A percentile compares a stretch with the other conserved stretches of the same genome.
phyloP scores from a whole-genome alignment of 2,113 vertebrate genomes.

The Eira barbara region DNA sequence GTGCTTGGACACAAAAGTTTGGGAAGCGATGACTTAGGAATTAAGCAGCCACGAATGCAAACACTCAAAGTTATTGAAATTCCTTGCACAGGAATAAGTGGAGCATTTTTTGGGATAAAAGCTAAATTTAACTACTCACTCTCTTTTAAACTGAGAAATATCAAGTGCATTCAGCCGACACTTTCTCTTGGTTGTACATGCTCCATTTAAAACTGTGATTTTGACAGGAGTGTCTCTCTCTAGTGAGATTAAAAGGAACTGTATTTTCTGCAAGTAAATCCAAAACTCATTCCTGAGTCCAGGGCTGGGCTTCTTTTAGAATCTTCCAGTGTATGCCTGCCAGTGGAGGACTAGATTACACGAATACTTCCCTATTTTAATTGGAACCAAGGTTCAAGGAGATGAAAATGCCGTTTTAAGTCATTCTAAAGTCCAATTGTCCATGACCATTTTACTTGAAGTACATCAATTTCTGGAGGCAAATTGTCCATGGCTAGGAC shows the following conservation, averaged over 20 bases:
- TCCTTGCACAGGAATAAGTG: background rate
- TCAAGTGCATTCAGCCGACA: background rate
- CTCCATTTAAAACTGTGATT: constrained; percentile 31
- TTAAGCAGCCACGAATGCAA: background rate
- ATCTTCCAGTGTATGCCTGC: background rate
- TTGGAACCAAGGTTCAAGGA: background rate
- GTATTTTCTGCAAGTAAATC: constrained; percentile 22
- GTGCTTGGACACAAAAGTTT: background rate
- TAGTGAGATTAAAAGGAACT: background rate
- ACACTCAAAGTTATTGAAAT: background rate
- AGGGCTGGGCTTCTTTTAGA: background rate
- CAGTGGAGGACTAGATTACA: background rate
- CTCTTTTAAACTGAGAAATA: constrained; percentile 40
- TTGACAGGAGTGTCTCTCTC: constrained; percentile 11
- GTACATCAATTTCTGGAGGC: background rate
- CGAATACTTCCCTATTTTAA: background rate
- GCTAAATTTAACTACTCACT: constrained; percentile 28
- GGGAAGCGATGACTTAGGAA: background rate
- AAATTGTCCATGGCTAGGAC: background rate
- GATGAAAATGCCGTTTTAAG: background rate
- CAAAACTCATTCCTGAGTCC: constrained; percentile 1
- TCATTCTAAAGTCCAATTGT: background rate
- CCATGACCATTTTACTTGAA: background rate
- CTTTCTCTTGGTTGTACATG: background rate
- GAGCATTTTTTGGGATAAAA: background rate